A percentile compares a stretch with the other conserved stretches of the same genome.
phyloP scores from a whole-genome alignment of 2,888 invertebrate genomes.

The Vanessa cardui region DNA sequence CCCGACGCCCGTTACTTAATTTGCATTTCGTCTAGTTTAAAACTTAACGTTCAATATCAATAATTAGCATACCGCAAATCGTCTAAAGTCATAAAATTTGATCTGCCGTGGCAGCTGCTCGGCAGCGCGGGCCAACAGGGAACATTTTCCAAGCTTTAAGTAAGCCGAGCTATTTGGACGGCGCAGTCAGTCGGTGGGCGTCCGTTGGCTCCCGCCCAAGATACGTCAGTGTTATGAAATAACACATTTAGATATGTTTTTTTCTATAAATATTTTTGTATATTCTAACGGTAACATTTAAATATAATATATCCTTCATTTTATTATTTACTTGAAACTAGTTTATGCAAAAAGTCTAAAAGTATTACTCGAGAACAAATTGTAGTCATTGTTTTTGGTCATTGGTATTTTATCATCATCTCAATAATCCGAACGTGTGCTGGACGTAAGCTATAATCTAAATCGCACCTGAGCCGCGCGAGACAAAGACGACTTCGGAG shows the following conservation, averaged over 20 bases:
- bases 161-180: conserved; percentile 32
- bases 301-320: not conserved
- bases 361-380: no score
- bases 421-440: no score
- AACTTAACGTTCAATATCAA: not conserved
- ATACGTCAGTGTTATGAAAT: conserved; percentile 31
- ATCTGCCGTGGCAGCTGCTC: conserved; percentile 9
- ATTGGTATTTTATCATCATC: no score
- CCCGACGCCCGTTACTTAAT: no score
- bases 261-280: conserved; percentile 17
- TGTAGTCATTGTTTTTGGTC: no score
- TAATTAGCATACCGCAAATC: not conserved
- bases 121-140: not conserved
- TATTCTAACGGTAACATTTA: conserved; percentile 4
- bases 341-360: no score
- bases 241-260: conserved; percentile 16
- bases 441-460: not conserved
- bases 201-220: conserved; percentile 32
- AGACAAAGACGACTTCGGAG: not conserved
- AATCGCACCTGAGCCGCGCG: not conserved
- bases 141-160: conserved; percentile 10
- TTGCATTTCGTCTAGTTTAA: not conserved
- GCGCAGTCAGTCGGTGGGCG: not conserved
- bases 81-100: not conserved
- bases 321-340: not conserved